Evolutionary conservation across 2,113 vertebrate genomes (phyloP).

Genomic region (Pygoscelis adeliae): DNA sequence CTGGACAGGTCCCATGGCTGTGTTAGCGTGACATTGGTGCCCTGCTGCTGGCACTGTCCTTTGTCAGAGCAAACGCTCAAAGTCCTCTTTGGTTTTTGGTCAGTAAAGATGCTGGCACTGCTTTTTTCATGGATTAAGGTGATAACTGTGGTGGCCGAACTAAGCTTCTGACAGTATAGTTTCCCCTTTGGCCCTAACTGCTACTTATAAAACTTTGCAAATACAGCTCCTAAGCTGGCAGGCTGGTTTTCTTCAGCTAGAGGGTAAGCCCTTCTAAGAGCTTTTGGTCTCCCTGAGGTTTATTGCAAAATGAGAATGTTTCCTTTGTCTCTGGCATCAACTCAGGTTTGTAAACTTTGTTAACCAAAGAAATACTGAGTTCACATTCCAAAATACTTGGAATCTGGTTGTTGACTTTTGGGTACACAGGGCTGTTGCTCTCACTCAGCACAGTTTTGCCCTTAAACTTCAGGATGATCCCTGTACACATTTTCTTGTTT

Average conservation of each 20-base stretch:
- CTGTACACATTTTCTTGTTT: constrained; percentile 51
- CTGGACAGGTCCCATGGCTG: not conserved
- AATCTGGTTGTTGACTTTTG: constrained; percentile 63
- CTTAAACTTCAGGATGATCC: constrained; percentile 6
- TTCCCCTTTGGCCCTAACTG: not conserved
- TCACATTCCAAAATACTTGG: constrained; percentile 67
- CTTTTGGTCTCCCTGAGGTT: not conserved
- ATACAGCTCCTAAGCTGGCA: not conserved
- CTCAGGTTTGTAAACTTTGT: constrained; percentile 11
- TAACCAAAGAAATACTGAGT: constrained; percentile 29
- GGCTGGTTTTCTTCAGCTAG: not conserved
- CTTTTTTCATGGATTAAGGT: not conserved
- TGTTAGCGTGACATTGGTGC: not conserved
- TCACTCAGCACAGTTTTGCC: not conserved
- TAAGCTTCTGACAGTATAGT: not conserved
- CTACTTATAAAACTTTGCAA: not conserved
- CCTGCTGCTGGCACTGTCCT: not conserved
- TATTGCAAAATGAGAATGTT: constrained; percentile 43
- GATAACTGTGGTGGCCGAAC: not conserved
- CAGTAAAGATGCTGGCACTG: not conserved
- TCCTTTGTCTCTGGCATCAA: constrained; percentile 1
- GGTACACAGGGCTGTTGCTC: constrained; percentile 36
- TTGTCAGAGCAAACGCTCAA: not conserved
- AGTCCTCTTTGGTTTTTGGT: not conserved
- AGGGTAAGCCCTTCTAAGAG: not conserved